These are phyloP conservation scores for Drosophila bocqueti DNA, from an alignment of 1,140 invertebrate species.

Conservation along the genomic window DNA sequence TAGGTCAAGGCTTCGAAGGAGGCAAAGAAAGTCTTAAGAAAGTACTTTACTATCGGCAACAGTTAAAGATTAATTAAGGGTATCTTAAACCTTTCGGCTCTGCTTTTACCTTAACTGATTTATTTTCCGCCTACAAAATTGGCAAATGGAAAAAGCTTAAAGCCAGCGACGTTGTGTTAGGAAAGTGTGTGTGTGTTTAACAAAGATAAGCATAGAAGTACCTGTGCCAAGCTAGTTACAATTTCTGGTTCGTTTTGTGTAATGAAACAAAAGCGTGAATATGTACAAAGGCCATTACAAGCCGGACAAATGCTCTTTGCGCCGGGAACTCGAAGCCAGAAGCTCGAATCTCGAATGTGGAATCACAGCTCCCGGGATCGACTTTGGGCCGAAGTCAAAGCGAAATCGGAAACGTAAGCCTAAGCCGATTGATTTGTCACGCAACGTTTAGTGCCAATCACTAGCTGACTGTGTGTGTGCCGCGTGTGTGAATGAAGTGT, in stretches of 20 bases:
- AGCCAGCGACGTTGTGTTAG: conserved; percentile 13
- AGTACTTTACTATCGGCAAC: not conserved
- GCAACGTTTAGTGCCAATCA: conserved; percentile 68
- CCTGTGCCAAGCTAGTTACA: conserved; percentile 52
- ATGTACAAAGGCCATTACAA: conserved; percentile 50
- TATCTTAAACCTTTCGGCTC: not conserved
- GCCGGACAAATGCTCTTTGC: conserved; percentile 32
- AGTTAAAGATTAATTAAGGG: too few relatives aligned
- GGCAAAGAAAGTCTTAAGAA: not conserved
- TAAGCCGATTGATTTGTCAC: conserved; percentile 83
- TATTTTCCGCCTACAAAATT: not conserved
- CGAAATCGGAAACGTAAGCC: conserved; percentile 60
- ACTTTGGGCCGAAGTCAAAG: conserved; percentile 33
- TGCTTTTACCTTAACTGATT: conserved; percentile 8
- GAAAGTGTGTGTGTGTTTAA: conserved; percentile 44
- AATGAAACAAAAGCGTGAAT: conserved; percentile 54
- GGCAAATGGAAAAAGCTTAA: conserved; percentile 10
- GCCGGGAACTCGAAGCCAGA: not conserved
- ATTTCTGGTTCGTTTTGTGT: conserved; percentile 18
- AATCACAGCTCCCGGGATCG: conserved; percentile 14
- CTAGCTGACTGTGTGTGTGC: conserved; percentile 51
- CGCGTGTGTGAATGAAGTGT: conserved; percentile 21
- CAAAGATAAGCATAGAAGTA: conserved; percentile 38
- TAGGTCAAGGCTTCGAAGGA: conserved; percentile 2
- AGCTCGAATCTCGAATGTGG: conserved; percentile 6